Evolutionary conservation across 2,888 invertebrate genomes (phyloP).

Genomic region (Melanophora roralis): DNA sequence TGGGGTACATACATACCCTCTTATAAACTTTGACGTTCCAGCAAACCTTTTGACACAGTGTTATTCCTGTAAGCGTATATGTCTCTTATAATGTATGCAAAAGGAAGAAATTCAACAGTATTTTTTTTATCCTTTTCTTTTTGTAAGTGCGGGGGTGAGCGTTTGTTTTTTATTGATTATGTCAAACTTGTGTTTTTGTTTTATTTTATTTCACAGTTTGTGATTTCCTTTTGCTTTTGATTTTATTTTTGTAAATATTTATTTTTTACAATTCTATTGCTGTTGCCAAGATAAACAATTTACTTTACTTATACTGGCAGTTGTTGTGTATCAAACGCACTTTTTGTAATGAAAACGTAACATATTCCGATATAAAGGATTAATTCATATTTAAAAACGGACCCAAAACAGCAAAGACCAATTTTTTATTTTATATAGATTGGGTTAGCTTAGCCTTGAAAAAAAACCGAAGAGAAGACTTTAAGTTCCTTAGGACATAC

Average conservation of each 20-base stretch:
- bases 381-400: too few species aligned
- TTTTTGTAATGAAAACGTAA: too few species aligned
- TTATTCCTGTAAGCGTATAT: background rate
- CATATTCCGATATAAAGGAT: too few species aligned
- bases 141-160: background rate
- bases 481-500: too few species aligned
- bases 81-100: background rate
- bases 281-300: background rate
- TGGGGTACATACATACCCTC: too few species aligned
- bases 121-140: background rate
- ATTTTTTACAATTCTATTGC: background rate
- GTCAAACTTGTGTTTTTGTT: background rate
- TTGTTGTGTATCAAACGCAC: too few species aligned
- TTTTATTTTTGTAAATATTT: background rate
- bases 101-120: background rate
- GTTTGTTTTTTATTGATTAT: background rate
- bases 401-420: too few species aligned
- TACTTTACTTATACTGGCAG: too few species aligned
- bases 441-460: too few species aligned
- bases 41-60: constrained; percentile 9
- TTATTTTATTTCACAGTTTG: background rate
- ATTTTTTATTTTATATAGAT: too few species aligned
- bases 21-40: constrained; percentile 19
- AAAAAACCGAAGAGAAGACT: too few species aligned
- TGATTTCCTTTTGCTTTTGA: background rate